phyloP scores from a whole-genome alignment of 1,140 invertebrate genomes.

The Lasioglossum baleicum region DNA sequence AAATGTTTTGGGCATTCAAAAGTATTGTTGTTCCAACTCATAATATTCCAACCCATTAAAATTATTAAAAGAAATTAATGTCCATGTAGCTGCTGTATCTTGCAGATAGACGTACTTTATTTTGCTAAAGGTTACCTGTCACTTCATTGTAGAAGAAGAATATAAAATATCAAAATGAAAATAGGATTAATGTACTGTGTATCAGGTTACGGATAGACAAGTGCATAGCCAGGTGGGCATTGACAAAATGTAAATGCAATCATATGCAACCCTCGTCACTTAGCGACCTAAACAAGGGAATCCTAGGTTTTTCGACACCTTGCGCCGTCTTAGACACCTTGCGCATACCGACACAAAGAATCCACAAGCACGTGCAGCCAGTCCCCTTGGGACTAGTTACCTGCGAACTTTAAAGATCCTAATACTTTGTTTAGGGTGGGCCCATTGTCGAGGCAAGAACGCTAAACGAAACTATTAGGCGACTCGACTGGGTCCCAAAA shows the following conservation, averaged over 20 bases:
- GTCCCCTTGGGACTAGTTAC: constrained; percentile 61
- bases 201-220: not conserved
- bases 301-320: constrained; percentile 51
- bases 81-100: too few species aligned
- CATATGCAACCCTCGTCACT: constrained; percentile 5
- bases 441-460: constrained; percentile 46
- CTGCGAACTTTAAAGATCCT: constrained; percentile 62
- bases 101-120: too few species aligned
- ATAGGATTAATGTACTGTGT: too few species aligned
- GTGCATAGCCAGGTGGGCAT: not conserved
- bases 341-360: constrained; percentile 39
- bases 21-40: too few species aligned
- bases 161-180: too few species aligned
- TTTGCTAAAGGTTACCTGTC: too few species aligned
- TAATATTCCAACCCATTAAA: too few species aligned
- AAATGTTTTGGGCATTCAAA: too few species aligned
- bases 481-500: not conserved
- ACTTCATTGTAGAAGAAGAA: too few species aligned
- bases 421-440: constrained; percentile 58
- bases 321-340: constrained; percentile 61
- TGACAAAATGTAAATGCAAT: not conserved
- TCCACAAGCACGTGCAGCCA: constrained; percentile 53
- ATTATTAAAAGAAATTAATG: too few species aligned
- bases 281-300: constrained; percentile 17
- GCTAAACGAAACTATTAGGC: constrained; percentile 30